Base-by-base conservation (phyloP, 2,888 invertebrate species). In the Drosophila borealis region DNA sequence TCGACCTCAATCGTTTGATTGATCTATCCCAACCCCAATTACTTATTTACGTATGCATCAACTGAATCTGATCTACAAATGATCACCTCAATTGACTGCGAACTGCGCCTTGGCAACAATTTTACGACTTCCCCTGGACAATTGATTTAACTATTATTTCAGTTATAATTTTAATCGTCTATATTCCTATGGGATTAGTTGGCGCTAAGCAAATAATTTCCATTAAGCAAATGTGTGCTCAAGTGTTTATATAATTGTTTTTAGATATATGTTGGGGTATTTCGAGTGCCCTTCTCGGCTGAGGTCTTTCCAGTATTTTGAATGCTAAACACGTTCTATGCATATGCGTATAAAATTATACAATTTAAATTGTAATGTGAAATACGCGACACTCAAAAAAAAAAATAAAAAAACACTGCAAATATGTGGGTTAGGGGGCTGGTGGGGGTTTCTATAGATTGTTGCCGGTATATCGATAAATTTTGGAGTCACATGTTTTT, bases 271-370 rank as follows among this genome's bases (percentile, higher is more conserved):
- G 50, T 37, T 66, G 56, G 41, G 29, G 17, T 34, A 55, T 68
- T 72, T 49, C 33, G 48, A 42, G 13, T 72, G 86, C 86, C 82
- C 82, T 83, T 83, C 81, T 78, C 60, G 39, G 46, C 45, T 56
- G 65, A 73, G 78, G 77, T 73, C 62, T 72, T 69, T 65, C 29
- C 44, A 46, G 46, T 36, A 33, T 61, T 73, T 48, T 1, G 48
- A 69, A 83, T 86, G 78, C 83, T 64, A 68, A 86, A 76, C 82
- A 83, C 82, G 86, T 81, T 83, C 83, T 64, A 68, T 62, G 48
- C 55, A 68, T 59, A 72, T 72, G 63, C 75, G 68, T 75, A 71
- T 63, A 55, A 74, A 67, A 85, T 80, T 76, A 74, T 80, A 76
- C 81, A 73, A 79, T 70, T 79, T 66, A 62, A 74, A 73, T 64